Percentiles rank a stretch among this genome's conserved stretches.
Evolutionary conservation across 2,888 invertebrate species (phyloP).

Genomic region (Chloroclystis v-ata): DNA sequence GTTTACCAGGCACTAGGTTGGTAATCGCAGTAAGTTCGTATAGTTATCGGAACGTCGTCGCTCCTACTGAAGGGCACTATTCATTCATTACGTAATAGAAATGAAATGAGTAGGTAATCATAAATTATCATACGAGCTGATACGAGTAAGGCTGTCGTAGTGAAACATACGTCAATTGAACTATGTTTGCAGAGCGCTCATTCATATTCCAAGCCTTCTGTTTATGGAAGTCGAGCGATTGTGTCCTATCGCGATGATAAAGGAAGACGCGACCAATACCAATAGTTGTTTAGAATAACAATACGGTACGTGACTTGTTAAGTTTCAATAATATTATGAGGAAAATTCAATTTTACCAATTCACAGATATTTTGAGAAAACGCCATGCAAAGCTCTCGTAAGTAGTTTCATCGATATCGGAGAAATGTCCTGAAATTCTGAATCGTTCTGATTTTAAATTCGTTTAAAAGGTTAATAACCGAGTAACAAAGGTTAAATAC

Average conservation of each 20-base stretch:
- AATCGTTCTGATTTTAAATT: too few relatives aligned
- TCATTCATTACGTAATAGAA: not conserved
- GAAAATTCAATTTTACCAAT: too few relatives aligned
- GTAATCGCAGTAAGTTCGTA: too few relatives aligned
- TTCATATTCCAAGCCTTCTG: slow-evolving; percentile 37
- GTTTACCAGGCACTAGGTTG: too few relatives aligned
- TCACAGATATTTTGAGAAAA: too few relatives aligned
- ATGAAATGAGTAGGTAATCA: not conserved
- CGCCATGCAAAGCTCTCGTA: too few relatives aligned
- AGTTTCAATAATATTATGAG: slow-evolving; percentile 8
- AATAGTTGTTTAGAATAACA: slow-evolving; percentile 21
- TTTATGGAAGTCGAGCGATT: slow-evolving; percentile 32
- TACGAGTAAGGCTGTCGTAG: slow-evolving; percentile 13
- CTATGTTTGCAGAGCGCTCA: slow-evolving; percentile 37
- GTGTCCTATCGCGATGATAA: slow-evolving; percentile 21
- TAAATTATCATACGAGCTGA: slow-evolving; percentile 10
- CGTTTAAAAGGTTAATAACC: too few relatives aligned
- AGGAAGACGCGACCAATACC: slow-evolving; percentile 19
- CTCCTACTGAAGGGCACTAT: too few relatives aligned
- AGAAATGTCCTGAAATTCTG: too few relatives aligned
- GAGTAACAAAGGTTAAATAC: too few relatives aligned
- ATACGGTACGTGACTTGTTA: slow-evolving; percentile 19
- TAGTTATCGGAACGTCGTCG: too few relatives aligned
- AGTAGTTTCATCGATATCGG: too few relatives aligned
- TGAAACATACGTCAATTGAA: slow-evolving; percentile 32